Base-by-base conservation (phyloP, 2,113 vertebrate genomes). In the Nycticebus coucang region DNA sequence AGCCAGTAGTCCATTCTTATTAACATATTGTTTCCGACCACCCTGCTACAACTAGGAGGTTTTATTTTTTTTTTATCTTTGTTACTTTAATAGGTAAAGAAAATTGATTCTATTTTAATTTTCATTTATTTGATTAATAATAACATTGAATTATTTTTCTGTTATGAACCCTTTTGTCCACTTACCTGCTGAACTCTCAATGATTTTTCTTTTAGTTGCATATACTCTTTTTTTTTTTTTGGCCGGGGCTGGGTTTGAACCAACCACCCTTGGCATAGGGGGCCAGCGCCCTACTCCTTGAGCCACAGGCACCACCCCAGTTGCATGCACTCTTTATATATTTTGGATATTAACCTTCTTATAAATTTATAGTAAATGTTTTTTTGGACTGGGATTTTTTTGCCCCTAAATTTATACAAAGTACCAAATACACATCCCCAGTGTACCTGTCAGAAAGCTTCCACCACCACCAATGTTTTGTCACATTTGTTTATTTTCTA, bases 31-130 rank as follows among this genome's bases (percentile, higher is more conserved):
- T 72, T 83, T 91, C 64, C 33, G 69, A 28, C 60, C 74, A 66
- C 59, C 77, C 45, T 92, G 17, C 41, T 89, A 86, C 14, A 82
- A 82, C 18, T 62, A 78, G 41, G 53, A 81, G 9, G 69, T 86
- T 88, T 91, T 57, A 13, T 81, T 92, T 92, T 91, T 85, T 50
- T 50, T 50, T 50, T 81, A 87, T 94, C 45, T 86, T 87, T 94
- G 62, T 45, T 81, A 88, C 37, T 75, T 64, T 89, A 93, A 59
- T 90, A 81, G 53, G 26, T 86, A 37, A 86, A 68, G 64, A 91
- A 87, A 85, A 28, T 41, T 45, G 21, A 74, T 92, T 97, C 26
- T 89, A 30, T 85, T 82, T 94, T 90, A 60, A 62, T 82, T 88
- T 87, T 68, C 13, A 24, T 85, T 91, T 60, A 7, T 60, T 18